These are phyloP conservation scores for Napeogenes inachia DNA, from an alignment of 2,888 invertebrate species.

Conservation along the genomic window DNA sequence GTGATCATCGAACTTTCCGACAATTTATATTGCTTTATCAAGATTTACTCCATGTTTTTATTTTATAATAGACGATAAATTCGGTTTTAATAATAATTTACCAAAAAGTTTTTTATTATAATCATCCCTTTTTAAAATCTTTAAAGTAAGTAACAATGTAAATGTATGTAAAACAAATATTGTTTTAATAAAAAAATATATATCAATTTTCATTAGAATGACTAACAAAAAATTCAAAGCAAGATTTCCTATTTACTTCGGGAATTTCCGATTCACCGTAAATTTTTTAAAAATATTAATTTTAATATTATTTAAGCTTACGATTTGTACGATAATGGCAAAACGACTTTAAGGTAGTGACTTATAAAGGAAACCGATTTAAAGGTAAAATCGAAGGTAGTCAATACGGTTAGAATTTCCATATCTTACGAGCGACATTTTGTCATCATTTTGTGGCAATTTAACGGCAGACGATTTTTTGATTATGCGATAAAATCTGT, in stretches of 20 bases:
- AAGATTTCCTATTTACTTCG: too few relatives aligned
- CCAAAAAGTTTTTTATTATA: too few relatives aligned
- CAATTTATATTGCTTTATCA: constrained; percentile 46
- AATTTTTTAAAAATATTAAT: too few relatives aligned
- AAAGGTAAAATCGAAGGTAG: constrained; percentile 33
- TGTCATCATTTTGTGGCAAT: constrained; percentile 29
- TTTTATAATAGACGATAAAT: constrained; percentile 27
- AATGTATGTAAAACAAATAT: too few relatives aligned
- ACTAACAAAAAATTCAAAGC: too few relatives aligned
- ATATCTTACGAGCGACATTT: constrained; percentile 34
- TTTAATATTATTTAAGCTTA: too few relatives aligned
- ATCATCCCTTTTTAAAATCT: not conserved
- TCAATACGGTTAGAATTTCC: constrained; percentile 39
- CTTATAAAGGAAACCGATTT: constrained; percentile 26
- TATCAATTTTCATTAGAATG: too few relatives aligned
- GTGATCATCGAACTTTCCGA: constrained; percentile 28
- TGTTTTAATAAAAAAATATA: too few relatives aligned
- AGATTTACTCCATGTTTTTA: constrained; percentile 34
- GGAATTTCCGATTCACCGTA: too few relatives aligned
- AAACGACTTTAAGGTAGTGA: constrained; percentile 16
- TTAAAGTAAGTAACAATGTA: not conserved
- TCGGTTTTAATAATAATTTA: not conserved
- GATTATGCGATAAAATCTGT: constrained; percentile 26
- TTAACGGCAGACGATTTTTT: constrained; percentile 27
- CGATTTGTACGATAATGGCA: too few relatives aligned